A percentile compares a stretch with the other conserved stretches of the same genome.
phyloP scores from a whole-genome alignment of 2,888 invertebrate species.

The Colostygia pectinataria region DNA sequence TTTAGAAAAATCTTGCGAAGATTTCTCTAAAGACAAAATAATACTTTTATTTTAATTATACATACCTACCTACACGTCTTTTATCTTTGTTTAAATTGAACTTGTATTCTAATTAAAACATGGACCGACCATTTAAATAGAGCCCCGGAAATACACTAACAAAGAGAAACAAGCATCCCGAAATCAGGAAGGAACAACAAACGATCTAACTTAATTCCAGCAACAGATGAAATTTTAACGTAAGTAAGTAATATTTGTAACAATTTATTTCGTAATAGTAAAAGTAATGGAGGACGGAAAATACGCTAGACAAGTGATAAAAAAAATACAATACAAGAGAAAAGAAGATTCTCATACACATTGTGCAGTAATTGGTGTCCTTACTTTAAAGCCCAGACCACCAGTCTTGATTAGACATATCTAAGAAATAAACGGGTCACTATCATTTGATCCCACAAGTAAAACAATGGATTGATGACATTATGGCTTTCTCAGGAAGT shows the following conservation, averaged over 20 bases:
- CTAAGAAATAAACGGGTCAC: too few species aligned
- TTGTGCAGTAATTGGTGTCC: neutral
- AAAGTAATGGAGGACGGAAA: slow-evolving; percentile 33
- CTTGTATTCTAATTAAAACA: slow-evolving; percentile 13
- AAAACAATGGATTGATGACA: too few species aligned
- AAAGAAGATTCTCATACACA: too few species aligned
- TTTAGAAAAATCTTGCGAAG: slow-evolving; percentile 2
- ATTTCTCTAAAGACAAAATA: neutral
- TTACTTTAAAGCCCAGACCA: too few species aligned
- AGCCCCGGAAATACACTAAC: slow-evolving; percentile 12
- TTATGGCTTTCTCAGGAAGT: too few species aligned
- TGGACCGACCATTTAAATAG: slow-evolving; percentile 6
- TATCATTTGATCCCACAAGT: too few species aligned
- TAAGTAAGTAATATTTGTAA: slow-evolving; percentile 24
- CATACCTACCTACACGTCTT: neutral
- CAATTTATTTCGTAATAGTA: slow-evolving; percentile 30
- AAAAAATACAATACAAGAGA: neutral
- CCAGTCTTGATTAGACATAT: too few species aligned
- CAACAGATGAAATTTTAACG: slow-evolving; percentile 24
- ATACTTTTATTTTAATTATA: too few species aligned
- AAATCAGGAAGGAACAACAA: slow-evolving; percentile 19
- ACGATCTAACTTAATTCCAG: slow-evolving; percentile 17
- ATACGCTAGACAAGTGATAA: slow-evolving; percentile 6
- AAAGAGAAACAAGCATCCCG: slow-evolving; percentile 13
- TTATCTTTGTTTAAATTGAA: neutral